Percentiles rank a stretch among this genome's conserved stretches.
Evolutionary conservation across 2,888 invertebrate species (phyloP).

Genomic region (Parasteatoda lunata): DNA sequence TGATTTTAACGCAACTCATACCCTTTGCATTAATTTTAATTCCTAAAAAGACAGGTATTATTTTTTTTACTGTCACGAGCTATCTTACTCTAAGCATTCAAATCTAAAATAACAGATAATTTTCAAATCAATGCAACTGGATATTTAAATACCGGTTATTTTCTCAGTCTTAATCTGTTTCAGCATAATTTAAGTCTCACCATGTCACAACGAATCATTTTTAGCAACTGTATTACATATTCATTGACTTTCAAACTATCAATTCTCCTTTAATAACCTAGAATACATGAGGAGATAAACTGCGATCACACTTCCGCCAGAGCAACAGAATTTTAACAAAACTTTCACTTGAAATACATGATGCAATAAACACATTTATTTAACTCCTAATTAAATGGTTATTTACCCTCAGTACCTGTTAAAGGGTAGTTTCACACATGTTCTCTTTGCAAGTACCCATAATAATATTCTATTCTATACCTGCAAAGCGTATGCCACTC

Average conservation of each 20-base stretch:
- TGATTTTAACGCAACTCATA: too few species aligned
- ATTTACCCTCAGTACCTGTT: conserved; percentile 31
- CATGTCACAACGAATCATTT: too few species aligned
- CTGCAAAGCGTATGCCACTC: conserved; percentile 2
- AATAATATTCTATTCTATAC: conserved; percentile 14
- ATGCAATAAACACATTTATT: conserved; percentile 37
- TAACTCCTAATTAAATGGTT: conserved; percentile 45
- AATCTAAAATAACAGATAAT: too few species aligned
- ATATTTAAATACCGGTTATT: too few species aligned
- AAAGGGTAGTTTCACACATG: conserved; percentile 15
- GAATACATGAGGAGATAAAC: background rate
- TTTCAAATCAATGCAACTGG: too few species aligned
- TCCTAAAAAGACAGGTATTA: too few species aligned
- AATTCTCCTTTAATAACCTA: background rate
- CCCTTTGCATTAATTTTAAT: too few species aligned
- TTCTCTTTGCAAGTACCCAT: background rate
- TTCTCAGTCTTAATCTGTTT: too few species aligned
- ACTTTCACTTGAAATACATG: background rate
- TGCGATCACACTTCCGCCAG: background rate
- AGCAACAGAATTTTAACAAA: background rate
- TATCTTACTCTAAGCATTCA: too few species aligned
- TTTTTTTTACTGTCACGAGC: too few species aligned
- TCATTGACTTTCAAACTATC: background rate
- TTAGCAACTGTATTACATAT: too few species aligned
- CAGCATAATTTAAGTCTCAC: too few species aligned